Evolutionary conservation across 2,888 invertebrate species (phyloP).

Genomic region (Omphaloscelis lunosa): DNA sequence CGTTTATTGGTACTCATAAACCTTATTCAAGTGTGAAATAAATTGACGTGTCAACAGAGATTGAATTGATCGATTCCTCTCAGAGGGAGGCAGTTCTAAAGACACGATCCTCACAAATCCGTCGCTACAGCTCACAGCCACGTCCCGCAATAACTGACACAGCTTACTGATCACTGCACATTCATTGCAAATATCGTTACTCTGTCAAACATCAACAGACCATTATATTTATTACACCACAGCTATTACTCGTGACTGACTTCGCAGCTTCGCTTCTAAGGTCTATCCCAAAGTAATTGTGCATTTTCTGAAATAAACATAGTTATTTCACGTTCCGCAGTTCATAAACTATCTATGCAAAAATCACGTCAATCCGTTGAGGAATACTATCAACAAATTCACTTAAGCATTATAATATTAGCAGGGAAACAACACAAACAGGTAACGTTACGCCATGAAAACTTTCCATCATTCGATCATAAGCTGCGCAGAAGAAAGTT

Average conservation of each 20-base stretch:
- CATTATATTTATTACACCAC: neutral
- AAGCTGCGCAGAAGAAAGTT: constrained; percentile 22
- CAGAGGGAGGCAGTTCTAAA: neutral
- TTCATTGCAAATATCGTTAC: constrained; percentile 2
- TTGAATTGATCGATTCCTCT: neutral
- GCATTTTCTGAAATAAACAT: neutral
- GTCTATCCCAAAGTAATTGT: neutral
- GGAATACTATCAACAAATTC: neutral
- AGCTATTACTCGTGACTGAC: neutral
- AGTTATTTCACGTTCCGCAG: neutral
- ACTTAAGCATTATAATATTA: constrained; percentile 1
- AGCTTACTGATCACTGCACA: constrained; percentile 4
- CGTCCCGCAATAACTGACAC: neutral
- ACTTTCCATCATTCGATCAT: constrained; percentile 30
- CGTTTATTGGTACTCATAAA: constrained; percentile 1
- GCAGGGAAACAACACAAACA: neutral
- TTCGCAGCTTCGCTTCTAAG: too few relatives aligned
- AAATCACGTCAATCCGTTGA: neutral
- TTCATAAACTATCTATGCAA: neutral
- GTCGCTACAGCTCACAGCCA: neutral
- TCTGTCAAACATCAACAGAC: neutral
- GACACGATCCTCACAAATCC: neutral
- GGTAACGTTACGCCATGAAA: constrained; percentile 13
- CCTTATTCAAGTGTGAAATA: neutral
- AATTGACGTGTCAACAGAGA: too few relatives aligned